Base-by-base conservation (phyloP, 2,888 invertebrate genomes). In the Gastracanthus pulcherrimus region DNA sequence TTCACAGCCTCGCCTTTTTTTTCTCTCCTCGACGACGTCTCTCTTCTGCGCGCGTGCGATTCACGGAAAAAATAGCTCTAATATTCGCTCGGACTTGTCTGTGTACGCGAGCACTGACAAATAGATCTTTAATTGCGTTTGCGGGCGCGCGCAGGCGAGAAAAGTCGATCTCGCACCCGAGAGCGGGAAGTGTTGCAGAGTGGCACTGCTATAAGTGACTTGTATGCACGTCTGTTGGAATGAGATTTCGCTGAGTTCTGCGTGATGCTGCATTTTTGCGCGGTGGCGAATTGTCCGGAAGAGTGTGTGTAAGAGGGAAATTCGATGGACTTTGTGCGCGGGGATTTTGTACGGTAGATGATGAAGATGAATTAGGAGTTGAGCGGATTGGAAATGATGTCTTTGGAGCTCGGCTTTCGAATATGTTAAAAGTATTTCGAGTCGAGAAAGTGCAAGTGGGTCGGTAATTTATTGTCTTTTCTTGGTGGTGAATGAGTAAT, bases 101-200 rank as follows among this genome's bases (percentile, higher is more conserved):
- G n/a, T n/a, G n/a, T n/a, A n/a, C n/a, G n/a, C 23, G 36, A 0
- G 34, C 19, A n/a, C 51, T 75, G 80, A 80, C 80, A 80, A 80
- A 80, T 80, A 51, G 80, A 13, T 31, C 51, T 80, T 80, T 80
- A 80, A 80, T 80, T 80, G 75, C 80, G 31, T n/a, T n/a, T n/a
- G n/a, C n/a, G n/a, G n/a, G n/a, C n/a, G 51, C 26, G n/a, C 19
- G 19, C 31, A 60, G n/a, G 29, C 9, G 9, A 41, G 72, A 64
- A 74, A 74, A 74, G 74, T 74, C 34, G 74, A 64, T 74, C 62
- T 45, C 41, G n/a, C 23, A 51, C 51, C 51, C 51, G 23, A 51
- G 51, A 51, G 31, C 38, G 71, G 64, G 48, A 71, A 62, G 36
- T 26, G 29, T 36, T 26, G 58, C 11, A 13, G 3, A 38, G 58